Evolutionary conservation across 2,888 invertebrate genomes (phyloP).

Genomic region (Dendrolimus pini): DNA sequence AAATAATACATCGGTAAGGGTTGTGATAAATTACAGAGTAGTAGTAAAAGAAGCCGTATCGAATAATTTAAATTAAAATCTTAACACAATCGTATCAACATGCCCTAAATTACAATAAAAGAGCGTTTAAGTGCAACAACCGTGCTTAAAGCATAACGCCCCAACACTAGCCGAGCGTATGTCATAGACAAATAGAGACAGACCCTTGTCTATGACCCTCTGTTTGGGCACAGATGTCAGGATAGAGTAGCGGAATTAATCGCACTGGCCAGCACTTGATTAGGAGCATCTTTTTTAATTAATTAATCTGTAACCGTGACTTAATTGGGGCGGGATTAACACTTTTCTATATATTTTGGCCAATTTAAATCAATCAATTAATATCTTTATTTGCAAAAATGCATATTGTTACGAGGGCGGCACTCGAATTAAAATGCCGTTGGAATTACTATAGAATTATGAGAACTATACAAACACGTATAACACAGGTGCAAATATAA

Average conservation of each 20-base stretch:
- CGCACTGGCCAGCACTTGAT: conserved; percentile 1
- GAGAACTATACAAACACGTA: no score
- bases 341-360: no score
- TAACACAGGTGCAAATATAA: no score
- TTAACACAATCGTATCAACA: background rate
- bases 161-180: conserved; percentile 24
- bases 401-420: no score
- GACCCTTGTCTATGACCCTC: conserved; percentile 23
- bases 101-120: conserved; percentile 15
- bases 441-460: no score
- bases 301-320: background rate
- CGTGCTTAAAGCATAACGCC: conserved; percentile 15
- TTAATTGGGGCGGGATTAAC: no score
- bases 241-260: conserved; percentile 14
- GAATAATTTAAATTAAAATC: background rate
- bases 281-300: background rate
- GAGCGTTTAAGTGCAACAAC: conserved; percentile 16
- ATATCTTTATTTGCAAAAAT: no score
- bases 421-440: no score
- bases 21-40: no score
- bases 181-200: conserved; percentile 12
- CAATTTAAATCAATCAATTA: no score
- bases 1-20: no score
- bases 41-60: no score
- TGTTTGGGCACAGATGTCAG: conserved; percentile 14